Percentiles rank a stretch among this genome's conserved stretches.
Evolutionary conservation across 2,113 vertebrate species (phyloP).

Genomic region (Spilogale gracilis): DNA sequence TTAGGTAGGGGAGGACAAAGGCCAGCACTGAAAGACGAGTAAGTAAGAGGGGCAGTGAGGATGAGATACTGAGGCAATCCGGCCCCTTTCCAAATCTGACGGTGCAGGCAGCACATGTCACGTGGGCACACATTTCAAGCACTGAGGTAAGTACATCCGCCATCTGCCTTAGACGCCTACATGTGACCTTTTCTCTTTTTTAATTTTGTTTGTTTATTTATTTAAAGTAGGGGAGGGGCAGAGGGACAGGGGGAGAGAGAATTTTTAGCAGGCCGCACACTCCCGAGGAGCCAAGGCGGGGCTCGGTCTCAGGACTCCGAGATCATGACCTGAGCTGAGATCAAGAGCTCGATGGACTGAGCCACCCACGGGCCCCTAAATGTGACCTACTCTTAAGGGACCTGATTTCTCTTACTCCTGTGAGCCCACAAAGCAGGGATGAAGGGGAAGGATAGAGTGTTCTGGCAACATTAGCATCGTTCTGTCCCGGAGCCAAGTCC

Average conservation of each 20-base stretch:
- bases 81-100: too few relatives aligned
- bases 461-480: background rate
- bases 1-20: too few relatives aligned
- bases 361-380: background rate
- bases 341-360: background rate
- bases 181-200: background rate
- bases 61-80: too few relatives aligned
- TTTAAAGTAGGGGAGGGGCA: background rate
- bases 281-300: rapidly evolving
- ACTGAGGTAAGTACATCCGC: rapidly evolving
- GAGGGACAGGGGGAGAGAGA: background rate
- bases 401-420: background rate
- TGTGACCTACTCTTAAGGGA: background rate
- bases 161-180: background rate
- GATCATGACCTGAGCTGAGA: background rate
- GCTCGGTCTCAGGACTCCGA: background rate
- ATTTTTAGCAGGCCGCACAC: background rate
- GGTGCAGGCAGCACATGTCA: rapidly evolving
- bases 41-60: background rate
- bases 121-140: rapidly evolving
- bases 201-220: background rate
- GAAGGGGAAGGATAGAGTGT: background rate
- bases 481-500: background rate
- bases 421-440: background rate
- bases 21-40: background rate